Evolutionary conservation across 2,797 vertebrate species (phyloP).

Genomic region (Loriculus beryllinus): DNA sequence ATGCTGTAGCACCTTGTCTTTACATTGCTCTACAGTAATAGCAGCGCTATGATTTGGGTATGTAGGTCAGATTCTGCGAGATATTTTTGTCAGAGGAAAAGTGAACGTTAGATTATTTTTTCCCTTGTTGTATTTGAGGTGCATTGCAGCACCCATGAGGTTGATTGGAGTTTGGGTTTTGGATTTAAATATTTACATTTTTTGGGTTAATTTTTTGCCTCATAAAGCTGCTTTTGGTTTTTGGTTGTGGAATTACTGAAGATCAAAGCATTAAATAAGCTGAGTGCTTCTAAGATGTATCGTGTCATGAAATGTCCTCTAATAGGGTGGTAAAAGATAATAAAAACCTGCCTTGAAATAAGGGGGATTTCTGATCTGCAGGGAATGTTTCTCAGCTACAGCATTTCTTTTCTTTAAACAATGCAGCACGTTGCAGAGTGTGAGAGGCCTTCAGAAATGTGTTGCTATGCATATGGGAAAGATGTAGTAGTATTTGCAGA

Average conservation of each 20-base stretch:
- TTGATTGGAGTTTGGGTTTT: background rate
- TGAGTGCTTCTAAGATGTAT: background rate
- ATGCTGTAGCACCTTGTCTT: background rate
- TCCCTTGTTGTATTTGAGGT: background rate
- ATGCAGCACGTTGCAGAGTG: slow-evolving; percentile 36
- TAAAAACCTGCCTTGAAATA: background rate
- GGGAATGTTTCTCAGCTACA: background rate
- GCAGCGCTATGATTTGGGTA: background rate
- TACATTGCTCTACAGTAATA: background rate
- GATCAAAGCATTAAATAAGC: background rate
- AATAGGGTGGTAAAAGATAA: background rate
- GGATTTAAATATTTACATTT: background rate
- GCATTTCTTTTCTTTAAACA: background rate
- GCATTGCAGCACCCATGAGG: background rate
- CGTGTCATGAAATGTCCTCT: background rate
- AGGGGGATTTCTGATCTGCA: fast-evolving
- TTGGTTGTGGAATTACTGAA: background rate
- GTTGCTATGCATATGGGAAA: background rate
- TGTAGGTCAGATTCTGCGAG: slow-evolving; percentile 11
- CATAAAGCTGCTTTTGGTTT: background rate
- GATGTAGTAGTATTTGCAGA: background rate
- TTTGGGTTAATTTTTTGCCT: background rate
- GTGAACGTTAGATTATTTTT: background rate
- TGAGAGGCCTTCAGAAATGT: slow-evolving; percentile 3
- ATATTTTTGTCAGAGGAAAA: background rate